A percentile compares a stretch with the other conserved stretches of the same genome.
Conservation (phyloP, 1,140 invertebrate genomes). For the Hormaphis cornu region DNA sequence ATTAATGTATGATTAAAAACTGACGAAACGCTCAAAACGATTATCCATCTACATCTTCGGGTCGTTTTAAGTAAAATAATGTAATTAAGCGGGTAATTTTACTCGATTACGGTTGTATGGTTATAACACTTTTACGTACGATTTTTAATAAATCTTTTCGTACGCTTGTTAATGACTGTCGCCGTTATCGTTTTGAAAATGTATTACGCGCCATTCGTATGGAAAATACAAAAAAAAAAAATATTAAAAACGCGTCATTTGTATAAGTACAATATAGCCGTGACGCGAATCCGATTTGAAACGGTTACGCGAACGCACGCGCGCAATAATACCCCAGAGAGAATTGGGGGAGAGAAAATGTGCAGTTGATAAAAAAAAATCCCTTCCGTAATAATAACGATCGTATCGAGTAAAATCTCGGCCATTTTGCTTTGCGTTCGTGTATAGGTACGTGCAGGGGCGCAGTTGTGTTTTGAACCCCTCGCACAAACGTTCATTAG, state of each 20-base stretch:
- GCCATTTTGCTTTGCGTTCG: background rate
- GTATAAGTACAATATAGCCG: no score
- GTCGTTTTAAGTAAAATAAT: no score
- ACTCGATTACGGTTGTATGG: no score
- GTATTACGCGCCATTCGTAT: no score
- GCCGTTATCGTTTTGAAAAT: no score
- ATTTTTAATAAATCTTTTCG: no score
- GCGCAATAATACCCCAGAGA: background rate
- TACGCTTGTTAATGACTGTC: no score
- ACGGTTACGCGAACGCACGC: background rate
- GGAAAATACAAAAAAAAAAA: background rate
- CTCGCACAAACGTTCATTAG: slow-evolving; percentile 24
- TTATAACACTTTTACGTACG: no score
- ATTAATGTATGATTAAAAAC: no score
- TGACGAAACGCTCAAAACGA: no score
- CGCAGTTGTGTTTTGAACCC: background rate
- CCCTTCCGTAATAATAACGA: slow-evolving; percentile 8
- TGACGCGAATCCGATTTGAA: background rate
- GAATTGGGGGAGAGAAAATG: background rate
- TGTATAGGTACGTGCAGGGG: background rate
- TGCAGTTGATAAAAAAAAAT: background rate
- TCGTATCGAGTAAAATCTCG: slow-evolving; percentile 10
- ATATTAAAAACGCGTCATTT: background rate
- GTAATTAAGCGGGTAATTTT: no score
- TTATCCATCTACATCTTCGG: no score